Evolutionary conservation across 1,140 invertebrate species (phyloP), one percentile per base, ranked within the genome.

Genomic region (Probaryconus sp.): DNA sequence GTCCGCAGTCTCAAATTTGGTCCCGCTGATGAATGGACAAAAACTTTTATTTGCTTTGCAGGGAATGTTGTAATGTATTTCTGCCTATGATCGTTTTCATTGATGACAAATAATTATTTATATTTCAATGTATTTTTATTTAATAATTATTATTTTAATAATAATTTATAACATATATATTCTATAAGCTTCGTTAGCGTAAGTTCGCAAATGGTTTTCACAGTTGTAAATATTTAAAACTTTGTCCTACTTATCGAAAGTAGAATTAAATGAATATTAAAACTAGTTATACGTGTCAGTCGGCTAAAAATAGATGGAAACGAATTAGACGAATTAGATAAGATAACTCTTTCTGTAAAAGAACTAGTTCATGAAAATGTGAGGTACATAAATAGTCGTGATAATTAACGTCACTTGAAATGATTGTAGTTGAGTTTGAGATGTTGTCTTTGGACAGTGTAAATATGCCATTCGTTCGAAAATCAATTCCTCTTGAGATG

Each of bases 381-480:
- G 9, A 5, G 26, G 42, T n/a, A 26, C 24, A 70, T 63, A 70
- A 70, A 56, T 63, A 63, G 37, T n/a, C 10, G n/a, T 2, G 10
- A 16, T 70, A 70, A 69, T 69, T 55, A 55, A 13, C 16, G 35
- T 37, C 55, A 28, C 45, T 60, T 51, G 35, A 35, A 11, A 50
- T 30, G 71, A 70, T 73, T 76, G 58, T 43, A 30, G 14, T 4
- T 3, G 26, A 31, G 45, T 68, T 51, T 45, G 55, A 51, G 76
- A 76, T 70, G 76, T 73, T 58, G 43, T 79, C 79, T 81, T 79
- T 81, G 81, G 68, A 55, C 74, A 77, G 80, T 81, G 79, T 77
- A 84, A 82, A 84, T 81, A 80, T 72, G 60, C 58, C 68, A 65
- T 58, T 73, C 24, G 61, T 71, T 80, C 69, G 55, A 78, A 79